Base-by-base conservation (phyloP, 2,888 invertebrate species). In the Ectropis crepuscularia region DNA sequence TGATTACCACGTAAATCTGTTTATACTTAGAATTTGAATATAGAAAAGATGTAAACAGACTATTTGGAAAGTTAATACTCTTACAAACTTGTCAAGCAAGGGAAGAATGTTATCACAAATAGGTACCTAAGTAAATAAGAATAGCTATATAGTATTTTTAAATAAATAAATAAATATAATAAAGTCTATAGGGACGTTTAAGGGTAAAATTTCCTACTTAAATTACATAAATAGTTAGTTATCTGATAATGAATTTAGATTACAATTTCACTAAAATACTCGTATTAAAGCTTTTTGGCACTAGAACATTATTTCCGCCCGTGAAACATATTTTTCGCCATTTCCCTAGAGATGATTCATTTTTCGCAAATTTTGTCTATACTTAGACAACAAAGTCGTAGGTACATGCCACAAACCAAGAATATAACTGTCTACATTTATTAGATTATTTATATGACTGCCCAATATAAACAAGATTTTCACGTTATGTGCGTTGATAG, bases 171-270 rank as follows among this genome's bases (percentile, higher is more conserved):
- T 42, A 9, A 42, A 39, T 38, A 11, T 39, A 43, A 16, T n/a
- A 2, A 49, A 46, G 50, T 55, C 59, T 59, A 63, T 50, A 41
- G 63, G 49, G 63, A 63, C 62, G 48, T 63, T 57, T 50, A 53
- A 43, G 42, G 61, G 61, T 62, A 66, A 66, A 48, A 49, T 62
- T 62, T 51, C 53, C 58, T 62, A 62, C 53, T 66, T 59, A 54
- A 62, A 54, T 54, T 61, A 50, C 5, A 49, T 61, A 60, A 58
- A 58, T 53, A 53, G 46, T 57, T 53, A 53, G 46, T 57, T 48
- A 57, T 64, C 43, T 47, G 46, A 59, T 61, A 51, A 58, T 53
- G 16, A 47, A 42, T 51, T n/a, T 41, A 46, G 41, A 51, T 45
- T 28, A 57, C 12, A 48, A 43, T 51, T 59, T 61, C 5, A 53